Evolutionary conservation across 1,140 invertebrate genomes (phyloP), one percentile per base, ranked within the genome.

Genomic region (Lordiphosa clarofinis): DNA sequence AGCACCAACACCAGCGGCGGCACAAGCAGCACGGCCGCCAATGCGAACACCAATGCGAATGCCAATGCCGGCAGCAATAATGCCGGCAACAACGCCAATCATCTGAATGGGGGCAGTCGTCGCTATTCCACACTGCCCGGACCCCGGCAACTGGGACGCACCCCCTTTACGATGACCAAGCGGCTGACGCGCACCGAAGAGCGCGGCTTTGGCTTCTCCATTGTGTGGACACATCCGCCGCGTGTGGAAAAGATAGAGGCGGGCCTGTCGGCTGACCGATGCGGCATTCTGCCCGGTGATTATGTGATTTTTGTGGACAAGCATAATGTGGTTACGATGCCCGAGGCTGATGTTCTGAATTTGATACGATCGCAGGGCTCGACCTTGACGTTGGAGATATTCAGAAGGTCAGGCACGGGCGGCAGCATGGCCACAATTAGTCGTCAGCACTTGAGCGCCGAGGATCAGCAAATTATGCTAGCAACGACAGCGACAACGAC

Each of bases 141-240:
- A 42, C 24, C 53, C 42, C 6, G 35, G 39, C 4, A 55, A 19
- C 3, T 57, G 56, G 95, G 95, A n/a, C 91, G 94, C 57, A 96
- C 95, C 1, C 95, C 95, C 0, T 96, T 95, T 78, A 96, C 95
- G 3, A 93, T 93, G 42, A 95, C 94, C 24, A 93, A 94, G 76
- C 92, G 91, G 66, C 69, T 94, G 43, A 89, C 91, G 5, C 88
- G 92, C 28, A 91, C 91, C 5, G 87, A 91, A 2, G 91, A 92
- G 44, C 91, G 91, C 19, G 92, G 94, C 4, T 96, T 94, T 82
- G 95, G 95, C 1, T 97, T 98, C 90, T 96, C 95, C 4, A 93
- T 98, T n/a, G 94, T 96, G 1, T 97, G 96, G 94, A 96, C 95
- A 2, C 93, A 96, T 78, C 96, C 96, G 11, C 96, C 93, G n/a